Base-by-base conservation (phyloP, 1,140 invertebrate genomes). In the Cydia splendana region DNA sequence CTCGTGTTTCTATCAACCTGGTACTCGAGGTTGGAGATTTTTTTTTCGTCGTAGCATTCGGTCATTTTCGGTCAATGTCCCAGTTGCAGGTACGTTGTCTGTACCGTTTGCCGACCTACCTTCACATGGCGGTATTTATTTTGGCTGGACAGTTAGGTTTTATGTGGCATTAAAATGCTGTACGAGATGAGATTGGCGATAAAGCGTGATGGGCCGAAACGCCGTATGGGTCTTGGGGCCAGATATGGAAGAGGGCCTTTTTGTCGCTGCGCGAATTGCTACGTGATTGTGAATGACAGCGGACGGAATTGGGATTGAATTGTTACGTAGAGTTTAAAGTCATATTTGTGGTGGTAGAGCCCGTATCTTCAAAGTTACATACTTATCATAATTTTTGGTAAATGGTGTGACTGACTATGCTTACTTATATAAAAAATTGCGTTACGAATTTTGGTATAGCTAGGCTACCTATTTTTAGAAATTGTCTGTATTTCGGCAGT, bases 71-170 rank as follows among this genome's bases (percentile, higher is more conserved):
- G 86, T 92, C 89, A 78, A 87, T 83, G 91, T 87, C 80, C 89
- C 84, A 92, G 81, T 88, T 90, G 42, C n/a, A 79, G 82, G 84
- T 82, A 84, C 84, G 85, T 82, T 87, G 87, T 75, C 84, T 85
- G 76, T 90, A 88, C 89, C 91, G 89, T 90, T 89, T 86, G 80
- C 82, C 83, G 91, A 92, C 91, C 91, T 91, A 92, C 88, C 89
- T 90, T 87, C 84, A 91, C 86, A 90, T 85, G 83, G 86, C 80
- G 85, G 83, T 24, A 62, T 62, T 62, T 87, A 86, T 87, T 91
- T 88, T 88, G 84, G 82, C 69, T 82, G 73, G 83, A 92, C 90
- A 88, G 88, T 91, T 89, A 92, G 84, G 80, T 83, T 86, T 85
- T 85, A 85, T 82, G 76, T 77, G 74, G 82, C 84, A 88, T 91